A percentile compares a stretch with the other conserved stretches of the same genome.
These are phyloP conservation scores for Rhinichthys klamathensis DNA, from an alignment of 2,113 vertebrate species.

Conservation along the genomic window DNA sequence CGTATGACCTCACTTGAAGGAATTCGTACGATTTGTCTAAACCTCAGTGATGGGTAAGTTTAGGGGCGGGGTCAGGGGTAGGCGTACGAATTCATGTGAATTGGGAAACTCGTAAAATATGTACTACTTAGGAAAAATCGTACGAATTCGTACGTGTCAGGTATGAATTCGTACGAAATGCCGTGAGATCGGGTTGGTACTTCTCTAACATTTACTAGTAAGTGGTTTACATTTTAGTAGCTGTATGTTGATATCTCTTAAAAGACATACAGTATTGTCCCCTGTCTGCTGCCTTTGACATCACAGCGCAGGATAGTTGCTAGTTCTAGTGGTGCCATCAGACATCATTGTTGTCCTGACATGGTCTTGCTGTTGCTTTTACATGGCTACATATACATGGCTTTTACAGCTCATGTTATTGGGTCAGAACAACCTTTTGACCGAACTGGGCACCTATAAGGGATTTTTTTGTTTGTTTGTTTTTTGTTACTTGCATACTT, in stretches of 20 bases:
- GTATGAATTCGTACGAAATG: too few relatives aligned
- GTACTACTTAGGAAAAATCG: too few relatives aligned
- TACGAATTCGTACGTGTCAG: too few relatives aligned
- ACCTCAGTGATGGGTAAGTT: too few relatives aligned
- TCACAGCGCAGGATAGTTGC: neutral
- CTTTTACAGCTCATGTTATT: constrained; percentile 4
- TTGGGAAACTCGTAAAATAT: too few relatives aligned
- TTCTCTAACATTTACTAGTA: neutral
- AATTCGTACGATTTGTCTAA: too few relatives aligned
- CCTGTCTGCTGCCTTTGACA: neutral
- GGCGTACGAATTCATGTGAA: too few relatives aligned
- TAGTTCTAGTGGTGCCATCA: neutral
- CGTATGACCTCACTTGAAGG: too few relatives aligned
- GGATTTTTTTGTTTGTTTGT: neutral
- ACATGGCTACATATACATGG: neutral
- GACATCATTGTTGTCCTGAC: neutral
- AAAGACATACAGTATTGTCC: neutral
- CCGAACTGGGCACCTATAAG: neutral
- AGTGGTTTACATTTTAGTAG: neutral
- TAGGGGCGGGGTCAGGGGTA: too few relatives aligned
- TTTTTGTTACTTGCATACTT: too few relatives aligned
- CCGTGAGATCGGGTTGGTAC: too few relatives aligned
- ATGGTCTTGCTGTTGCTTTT: neutral
- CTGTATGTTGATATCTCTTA: neutral
- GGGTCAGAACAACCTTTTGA: neutral